phyloP scores from a whole-genome alignment of 2,888 invertebrate genomes.

The Leptarthrus brevirostris region DNA sequence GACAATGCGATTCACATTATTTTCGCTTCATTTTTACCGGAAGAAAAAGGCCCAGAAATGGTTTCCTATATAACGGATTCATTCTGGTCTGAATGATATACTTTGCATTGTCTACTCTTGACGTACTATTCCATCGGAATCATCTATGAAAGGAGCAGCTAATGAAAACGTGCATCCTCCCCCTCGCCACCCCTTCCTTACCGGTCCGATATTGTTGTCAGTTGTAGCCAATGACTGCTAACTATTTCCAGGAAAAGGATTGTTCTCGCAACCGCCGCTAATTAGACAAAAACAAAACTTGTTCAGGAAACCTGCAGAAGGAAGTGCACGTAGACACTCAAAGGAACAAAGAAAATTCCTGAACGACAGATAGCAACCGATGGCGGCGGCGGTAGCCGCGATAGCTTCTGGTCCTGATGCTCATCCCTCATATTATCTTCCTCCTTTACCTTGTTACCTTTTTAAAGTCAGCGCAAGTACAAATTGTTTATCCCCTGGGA shows the following conservation, averaged over 20 bases:
- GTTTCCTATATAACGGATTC: too few species aligned
- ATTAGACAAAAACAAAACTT: constrained; percentile 9
- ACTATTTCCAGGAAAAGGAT: not conserved
- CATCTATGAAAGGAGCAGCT: not conserved
- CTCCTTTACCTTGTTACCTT: constrained; percentile 52
- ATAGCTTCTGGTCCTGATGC: too few species aligned
- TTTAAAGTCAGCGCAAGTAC: constrained; percentile 53
- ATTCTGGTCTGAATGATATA: too few species aligned
- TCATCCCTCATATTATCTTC: constrained; percentile 48
- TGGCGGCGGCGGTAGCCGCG: not conserved
- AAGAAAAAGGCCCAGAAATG: too few species aligned
- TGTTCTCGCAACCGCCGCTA: not conserved
- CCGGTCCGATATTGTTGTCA: not conserved
- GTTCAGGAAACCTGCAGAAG: not conserved
- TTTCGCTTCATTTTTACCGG: too few species aligned
- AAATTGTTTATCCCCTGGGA: constrained; percentile 52
- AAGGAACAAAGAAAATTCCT: not conserved
- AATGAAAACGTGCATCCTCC: not conserved
- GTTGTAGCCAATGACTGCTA: not conserved
- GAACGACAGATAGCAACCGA: not conserved
- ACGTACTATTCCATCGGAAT: too few species aligned
- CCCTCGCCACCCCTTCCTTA: too few species aligned
- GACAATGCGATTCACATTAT: too few species aligned
- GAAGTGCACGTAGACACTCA: not conserved
- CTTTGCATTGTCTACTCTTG: too few species aligned